phyloP scores from a whole-genome alignment of 2,888 invertebrate species.

The Callyntrura guangdongensis region DNA sequence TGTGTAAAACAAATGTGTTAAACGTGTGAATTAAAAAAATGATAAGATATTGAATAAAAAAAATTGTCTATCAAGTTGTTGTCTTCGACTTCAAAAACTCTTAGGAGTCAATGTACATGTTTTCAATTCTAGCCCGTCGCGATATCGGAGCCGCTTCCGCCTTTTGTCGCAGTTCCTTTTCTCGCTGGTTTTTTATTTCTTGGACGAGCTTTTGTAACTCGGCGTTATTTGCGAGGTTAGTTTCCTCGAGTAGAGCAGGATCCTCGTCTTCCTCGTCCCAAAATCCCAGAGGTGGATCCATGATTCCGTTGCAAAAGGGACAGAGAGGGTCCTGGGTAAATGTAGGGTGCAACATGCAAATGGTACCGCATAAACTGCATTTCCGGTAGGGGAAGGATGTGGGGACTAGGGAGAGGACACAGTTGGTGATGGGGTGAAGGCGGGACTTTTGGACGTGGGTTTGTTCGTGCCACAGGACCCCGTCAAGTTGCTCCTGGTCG shows the following conservation, averaged over 20 bases:
- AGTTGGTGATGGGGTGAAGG: slow-evolving; percentile 65
- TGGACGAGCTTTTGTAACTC: slow-evolving; percentile 4
- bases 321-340: slow-evolving; percentile 69
- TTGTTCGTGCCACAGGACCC: slow-evolving; percentile 75
- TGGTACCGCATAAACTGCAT: slow-evolving; percentile 65
- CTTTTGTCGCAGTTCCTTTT: not conserved
- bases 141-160: slow-evolving; percentile 16
- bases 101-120: slow-evolving; percentile 58
- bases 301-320: slow-evolving; percentile 71
- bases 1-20: slow-evolving; percentile 15
- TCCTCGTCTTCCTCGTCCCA: slow-evolving; percentile 85
- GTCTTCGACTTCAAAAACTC: too few species aligned
- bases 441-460: slow-evolving; percentile 67
- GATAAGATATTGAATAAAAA: not conserved
- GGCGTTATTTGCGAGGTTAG: too few species aligned
- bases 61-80: too few species aligned
- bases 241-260: slow-evolving; percentile 82
- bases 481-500: slow-evolving; percentile 68
- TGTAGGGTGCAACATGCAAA: slow-evolving; percentile 51
- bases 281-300: slow-evolving; percentile 54
- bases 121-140: slow-evolving; percentile 47
- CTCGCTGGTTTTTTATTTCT: slow-evolving; percentile 20
- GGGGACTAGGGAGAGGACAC: slow-evolving; percentile 68
- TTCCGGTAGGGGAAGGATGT: slow-evolving; percentile 64
- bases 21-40: not conserved